Percentiles rank a stretch among this genome's conserved stretches.
Conservation (phyloP, 2,113 vertebrate genomes). For the Salvator merianae region DNA sequence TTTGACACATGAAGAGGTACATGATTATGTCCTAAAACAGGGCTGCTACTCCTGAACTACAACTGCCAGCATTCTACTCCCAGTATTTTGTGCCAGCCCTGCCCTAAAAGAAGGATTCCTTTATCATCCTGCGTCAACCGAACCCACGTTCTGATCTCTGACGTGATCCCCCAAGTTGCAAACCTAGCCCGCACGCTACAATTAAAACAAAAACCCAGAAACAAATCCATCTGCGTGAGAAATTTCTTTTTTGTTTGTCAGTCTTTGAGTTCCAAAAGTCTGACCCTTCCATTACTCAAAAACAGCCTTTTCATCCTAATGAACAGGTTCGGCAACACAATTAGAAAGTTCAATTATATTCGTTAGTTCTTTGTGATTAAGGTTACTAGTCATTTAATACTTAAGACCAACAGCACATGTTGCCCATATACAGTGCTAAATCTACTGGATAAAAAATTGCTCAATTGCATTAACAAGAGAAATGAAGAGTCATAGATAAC, state of each 20-base stretch:
- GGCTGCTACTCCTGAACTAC: too few species aligned
- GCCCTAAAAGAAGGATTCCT: too few species aligned
- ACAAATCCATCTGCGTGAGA: neutral
- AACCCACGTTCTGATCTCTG: neutral
- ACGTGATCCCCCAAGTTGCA: neutral
- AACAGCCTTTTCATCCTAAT: neutral
- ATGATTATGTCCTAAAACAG: too few species aligned
- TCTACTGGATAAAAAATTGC: neutral
- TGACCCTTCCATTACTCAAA: neutral
- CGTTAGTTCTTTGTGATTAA: too few species aligned
- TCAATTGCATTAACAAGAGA: too few species aligned
- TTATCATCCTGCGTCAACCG: neutral
- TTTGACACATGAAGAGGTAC: too few species aligned
- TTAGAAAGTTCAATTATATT: neutral
- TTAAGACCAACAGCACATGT: too few species aligned
- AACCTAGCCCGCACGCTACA: neutral
- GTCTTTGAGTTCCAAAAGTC: neutral
- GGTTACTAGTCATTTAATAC: too few species aligned
- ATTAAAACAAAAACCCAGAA: neutral
- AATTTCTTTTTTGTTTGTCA: rapidly evolving
- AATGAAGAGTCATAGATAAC: too few species aligned
- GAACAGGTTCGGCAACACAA: neutral
- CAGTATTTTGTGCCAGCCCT: too few species aligned
- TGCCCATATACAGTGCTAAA: neutral
- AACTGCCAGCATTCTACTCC: too few species aligned